Conservation (phyloP, 2,113 vertebrate species). For the Brachypteracias leptosomus region DNA sequence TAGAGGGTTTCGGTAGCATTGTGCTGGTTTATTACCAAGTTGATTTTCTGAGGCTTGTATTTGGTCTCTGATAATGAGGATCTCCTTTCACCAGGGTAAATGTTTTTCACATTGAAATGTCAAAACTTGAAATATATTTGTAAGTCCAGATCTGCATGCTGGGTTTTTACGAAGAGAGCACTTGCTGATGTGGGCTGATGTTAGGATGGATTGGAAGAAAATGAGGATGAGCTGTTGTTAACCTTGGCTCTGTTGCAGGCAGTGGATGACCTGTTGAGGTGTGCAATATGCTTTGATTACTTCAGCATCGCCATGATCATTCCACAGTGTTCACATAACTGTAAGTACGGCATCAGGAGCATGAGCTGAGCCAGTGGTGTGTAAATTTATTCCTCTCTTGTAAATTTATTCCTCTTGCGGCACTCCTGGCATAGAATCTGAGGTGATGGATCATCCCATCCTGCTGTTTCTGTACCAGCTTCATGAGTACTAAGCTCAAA, state of each 20-base stretch:
- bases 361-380: neutral
- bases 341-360: constrained; percentile 74
- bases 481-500: rapidly evolving
- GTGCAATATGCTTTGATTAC: constrained; percentile 95
- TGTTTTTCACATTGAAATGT: neutral
- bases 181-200: neutral
- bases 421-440: neutral
- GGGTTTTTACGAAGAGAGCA: neutral
- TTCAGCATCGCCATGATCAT: constrained; percentile 92
- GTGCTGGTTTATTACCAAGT: too few relatives aligned
- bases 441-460: neutral
- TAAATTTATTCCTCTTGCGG: too few relatives aligned
- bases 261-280: constrained; percentile 86
- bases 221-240: neutral
- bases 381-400: rapidly evolving
- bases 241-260: constrained; percentile 67
- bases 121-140: constrained; percentile 1
- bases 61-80: constrained; percentile 27
- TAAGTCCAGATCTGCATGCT: neutral
- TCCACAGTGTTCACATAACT: constrained; percentile 94
- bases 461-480: rapidly evolving
- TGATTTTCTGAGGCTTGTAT: neutral
- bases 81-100: constrained; percentile 6
- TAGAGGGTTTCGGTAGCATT: neutral
- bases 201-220: neutral